Evolutionary conservation across 2,113 vertebrate genomes (phyloP).

Genomic region (Carlito syrichta): DNA sequence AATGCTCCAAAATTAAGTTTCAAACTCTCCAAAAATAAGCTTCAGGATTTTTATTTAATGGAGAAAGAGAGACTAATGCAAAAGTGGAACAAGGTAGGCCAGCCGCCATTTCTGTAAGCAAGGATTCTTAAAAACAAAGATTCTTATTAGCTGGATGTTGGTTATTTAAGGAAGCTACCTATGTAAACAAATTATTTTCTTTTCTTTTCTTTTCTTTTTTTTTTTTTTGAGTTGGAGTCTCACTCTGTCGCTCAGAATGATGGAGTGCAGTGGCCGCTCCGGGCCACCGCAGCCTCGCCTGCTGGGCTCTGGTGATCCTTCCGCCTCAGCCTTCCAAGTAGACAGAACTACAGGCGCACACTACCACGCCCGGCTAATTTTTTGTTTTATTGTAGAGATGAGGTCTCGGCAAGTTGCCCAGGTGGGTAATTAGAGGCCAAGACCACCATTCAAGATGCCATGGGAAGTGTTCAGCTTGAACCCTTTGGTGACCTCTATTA

Average conservation of each 20-base stretch:
- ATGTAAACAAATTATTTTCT: constrained; percentile 38
- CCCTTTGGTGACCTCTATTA: background rate
- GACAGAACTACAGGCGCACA: no score
- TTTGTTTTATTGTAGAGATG: no score
- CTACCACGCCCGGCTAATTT: no score
- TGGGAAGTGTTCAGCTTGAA: background rate
- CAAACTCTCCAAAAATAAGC: background rate
- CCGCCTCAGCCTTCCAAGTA: no score
- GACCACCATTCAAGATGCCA: background rate
- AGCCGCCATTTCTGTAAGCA: background rate
- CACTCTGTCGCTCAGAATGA: no score
- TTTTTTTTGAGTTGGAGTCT: no score
- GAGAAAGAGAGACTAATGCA: background rate
- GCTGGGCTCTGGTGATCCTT: no score
- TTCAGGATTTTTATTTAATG: background rate
- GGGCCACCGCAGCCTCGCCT: no score
- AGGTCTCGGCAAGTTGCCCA: no score
- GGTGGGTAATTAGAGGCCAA: background rate
- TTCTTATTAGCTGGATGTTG: background rate
- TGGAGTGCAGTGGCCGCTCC: no score
- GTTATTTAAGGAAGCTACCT: background rate
- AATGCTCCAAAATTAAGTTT: background rate
- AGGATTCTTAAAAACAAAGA: background rate
- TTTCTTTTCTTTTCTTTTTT: no score
- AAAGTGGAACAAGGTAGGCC: background rate